These are phyloP conservation scores for Gallinago solitaria DNA, from an alignment of 2,797 vertebrate species.

Conservation along the genomic window DNA sequence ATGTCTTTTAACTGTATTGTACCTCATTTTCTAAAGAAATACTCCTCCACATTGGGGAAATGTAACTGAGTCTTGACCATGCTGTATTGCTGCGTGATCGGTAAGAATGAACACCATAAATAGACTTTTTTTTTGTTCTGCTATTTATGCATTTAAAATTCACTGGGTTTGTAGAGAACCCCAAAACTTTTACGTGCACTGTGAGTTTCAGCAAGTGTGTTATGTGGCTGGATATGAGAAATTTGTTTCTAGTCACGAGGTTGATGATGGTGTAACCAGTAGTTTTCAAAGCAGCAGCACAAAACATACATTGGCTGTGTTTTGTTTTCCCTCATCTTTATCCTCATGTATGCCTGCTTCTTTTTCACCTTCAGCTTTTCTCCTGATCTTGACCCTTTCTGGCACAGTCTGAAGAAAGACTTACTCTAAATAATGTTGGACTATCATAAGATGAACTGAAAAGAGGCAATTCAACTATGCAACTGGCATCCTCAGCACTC, in stretches of 20 bases:
- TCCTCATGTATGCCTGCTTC: not conserved
- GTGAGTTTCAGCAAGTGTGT: not conserved
- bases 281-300: not conserved
- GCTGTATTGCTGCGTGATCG: not conserved
- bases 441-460: not conserved
- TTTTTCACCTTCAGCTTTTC: not conserved
- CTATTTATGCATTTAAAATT: not conserved
- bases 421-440: not conserved
- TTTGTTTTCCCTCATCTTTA: not conserved
- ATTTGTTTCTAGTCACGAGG: not conserved
- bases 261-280: not conserved
- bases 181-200: not conserved
- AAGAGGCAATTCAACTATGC: not conserved
- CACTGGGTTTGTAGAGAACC: not conserved
- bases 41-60: not conserved
- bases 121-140: not conserved
- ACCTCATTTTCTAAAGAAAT: not conserved
- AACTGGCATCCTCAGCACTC: not conserved
- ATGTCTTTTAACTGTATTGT: not conserved
- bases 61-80: not conserved
- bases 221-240: not conserved
- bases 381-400: not conserved
- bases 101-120: not conserved
- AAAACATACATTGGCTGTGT: not conserved
- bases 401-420: not conserved